These are phyloP conservation scores for Melanotaenia duboulayi DNA, from an alignment of 2,113 vertebrate genomes.

Conservation along the genomic window DNA sequence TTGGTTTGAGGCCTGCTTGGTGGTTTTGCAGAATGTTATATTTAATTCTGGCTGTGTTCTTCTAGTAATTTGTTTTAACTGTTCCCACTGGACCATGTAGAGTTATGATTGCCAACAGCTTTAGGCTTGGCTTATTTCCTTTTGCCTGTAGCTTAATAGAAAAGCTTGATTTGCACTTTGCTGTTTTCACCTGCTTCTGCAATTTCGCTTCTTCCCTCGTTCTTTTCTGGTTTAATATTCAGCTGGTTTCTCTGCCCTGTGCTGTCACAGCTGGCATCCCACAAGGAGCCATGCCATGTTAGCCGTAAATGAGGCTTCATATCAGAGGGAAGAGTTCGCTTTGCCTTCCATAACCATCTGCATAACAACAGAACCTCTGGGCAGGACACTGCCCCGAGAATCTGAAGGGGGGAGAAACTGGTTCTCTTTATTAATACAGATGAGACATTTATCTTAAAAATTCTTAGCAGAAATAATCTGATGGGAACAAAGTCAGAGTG, in stretches of 20 bases:
- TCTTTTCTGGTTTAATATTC: slow-evolving; percentile 60
- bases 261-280: slow-evolving; percentile 46
- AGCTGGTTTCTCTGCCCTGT: slow-evolving; percentile 2
- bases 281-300: slow-evolving; percentile 21
- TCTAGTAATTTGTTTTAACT: slow-evolving; percentile 49
- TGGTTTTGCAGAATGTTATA: slow-evolving; percentile 25
- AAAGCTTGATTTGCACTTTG: slow-evolving; percentile 33
- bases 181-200: slow-evolving; percentile 38
- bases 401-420: background rate
- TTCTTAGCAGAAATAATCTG: background rate
- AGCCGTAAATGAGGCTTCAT: slow-evolving; percentile 56
- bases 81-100: slow-evolving; percentile 32
- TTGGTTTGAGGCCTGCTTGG: slow-evolving; percentile 14
- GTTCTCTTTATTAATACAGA: background rate
- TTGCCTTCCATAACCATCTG: slow-evolving; percentile 26
- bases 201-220: background rate
- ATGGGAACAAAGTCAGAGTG: background rate
- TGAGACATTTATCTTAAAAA: background rate
- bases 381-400: slow-evolving; percentile 6
- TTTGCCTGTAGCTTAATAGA: slow-evolving; percentile 37
- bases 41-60: slow-evolving; percentile 33
- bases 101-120: slow-evolving; percentile 37
- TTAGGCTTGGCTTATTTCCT: slow-evolving; percentile 52
- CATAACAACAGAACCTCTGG: background rate
- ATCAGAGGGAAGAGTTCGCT: slow-evolving; percentile 29